Base-by-base conservation (phyloP, 2,888 invertebrate genomes). In the Lochmaea crataegi region DNA sequence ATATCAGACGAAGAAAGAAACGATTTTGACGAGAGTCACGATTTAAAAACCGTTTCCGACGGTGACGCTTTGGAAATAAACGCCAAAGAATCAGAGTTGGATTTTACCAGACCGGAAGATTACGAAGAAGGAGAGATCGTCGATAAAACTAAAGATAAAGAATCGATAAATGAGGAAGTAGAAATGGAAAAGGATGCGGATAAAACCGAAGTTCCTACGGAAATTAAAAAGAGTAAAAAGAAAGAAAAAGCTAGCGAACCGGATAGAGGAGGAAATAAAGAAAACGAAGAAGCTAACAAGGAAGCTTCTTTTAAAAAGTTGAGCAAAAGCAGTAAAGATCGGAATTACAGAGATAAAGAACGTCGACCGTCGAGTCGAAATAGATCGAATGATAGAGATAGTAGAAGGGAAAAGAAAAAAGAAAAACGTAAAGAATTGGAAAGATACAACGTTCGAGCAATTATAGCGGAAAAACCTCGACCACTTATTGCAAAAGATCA, bases 361-460 rank as follows among this genome's bases (percentile, higher is more conserved):
- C 82, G 84, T 32, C 84, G 85, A 60, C 87, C 85, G 80, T 86
- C 88, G 69, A 84, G 85, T 78, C 18, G 86, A 38, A 84, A 82
- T 72, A 72, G 74, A 83, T 79, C 75, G 71, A 79, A 77, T 75
- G 66, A 69, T 51, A n/a, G 72, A 77, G 68, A 81, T 81, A 83
- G 82, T 72, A 85, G 84, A 56, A 84, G 80, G 61, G 84, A 85
- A 77, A 85, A 87, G 73, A 89, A 88, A 78, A 89, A 89, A 76
- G 90, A 90, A 69, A 94, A 92, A 82, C 89, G 94, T 16, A 93
- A 94, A 82, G 95, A 96, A 82, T 87, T 96, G 65, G 94, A 93
- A 81, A 89, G 96, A 3, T 96, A 96, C 85, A 93, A 95, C 87
- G 95, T 96, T 11, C 89, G 96, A 56, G 92, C 93, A 75, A 88